Evolutionary conservation across 2,113 vertebrate genomes (phyloP).

Genomic region (Clarias magur): DNA sequence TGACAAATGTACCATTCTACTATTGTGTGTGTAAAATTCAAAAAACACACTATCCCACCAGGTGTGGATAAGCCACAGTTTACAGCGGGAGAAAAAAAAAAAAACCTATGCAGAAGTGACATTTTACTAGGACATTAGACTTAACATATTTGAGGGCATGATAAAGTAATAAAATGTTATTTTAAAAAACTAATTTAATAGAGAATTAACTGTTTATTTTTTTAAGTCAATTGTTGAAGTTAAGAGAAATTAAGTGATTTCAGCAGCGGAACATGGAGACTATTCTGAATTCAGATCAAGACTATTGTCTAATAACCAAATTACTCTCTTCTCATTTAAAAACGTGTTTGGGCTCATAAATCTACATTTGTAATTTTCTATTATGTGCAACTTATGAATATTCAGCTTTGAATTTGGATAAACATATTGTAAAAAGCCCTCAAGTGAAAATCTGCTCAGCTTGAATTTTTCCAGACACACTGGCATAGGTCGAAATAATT

Average conservation of each 20-base stretch:
- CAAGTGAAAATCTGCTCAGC: too few relatives aligned
- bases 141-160: neutral
- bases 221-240: neutral
- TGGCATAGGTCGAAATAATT: too few relatives aligned
- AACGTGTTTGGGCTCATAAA: slow-evolving; percentile 25
- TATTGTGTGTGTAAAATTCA: neutral
- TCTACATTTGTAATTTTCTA: slow-evolving; percentile 39
- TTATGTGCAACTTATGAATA: slow-evolving; percentile 18
- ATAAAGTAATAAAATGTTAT: neutral
- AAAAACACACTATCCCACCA: neutral
- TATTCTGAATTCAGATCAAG: neutral
- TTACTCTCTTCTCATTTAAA: slow-evolving; percentile 29
- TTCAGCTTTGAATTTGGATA: slow-evolving; percentile 13
- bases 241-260: neutral
- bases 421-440: neutral
- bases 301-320: neutral
- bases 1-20: neutral
- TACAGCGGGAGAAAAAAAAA: neutral
- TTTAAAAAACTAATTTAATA: neutral
- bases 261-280: neutral
- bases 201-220: too few relatives aligned
- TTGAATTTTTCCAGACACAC: too few relatives aligned
- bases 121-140: neutral
- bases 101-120: neutral
- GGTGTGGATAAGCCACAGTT: neutral